Percentiles rank a stretch among this genome's conserved stretches.
Conservation (phyloP, 1,140 invertebrate species). For the Oedothorax gibbosus region DNA sequence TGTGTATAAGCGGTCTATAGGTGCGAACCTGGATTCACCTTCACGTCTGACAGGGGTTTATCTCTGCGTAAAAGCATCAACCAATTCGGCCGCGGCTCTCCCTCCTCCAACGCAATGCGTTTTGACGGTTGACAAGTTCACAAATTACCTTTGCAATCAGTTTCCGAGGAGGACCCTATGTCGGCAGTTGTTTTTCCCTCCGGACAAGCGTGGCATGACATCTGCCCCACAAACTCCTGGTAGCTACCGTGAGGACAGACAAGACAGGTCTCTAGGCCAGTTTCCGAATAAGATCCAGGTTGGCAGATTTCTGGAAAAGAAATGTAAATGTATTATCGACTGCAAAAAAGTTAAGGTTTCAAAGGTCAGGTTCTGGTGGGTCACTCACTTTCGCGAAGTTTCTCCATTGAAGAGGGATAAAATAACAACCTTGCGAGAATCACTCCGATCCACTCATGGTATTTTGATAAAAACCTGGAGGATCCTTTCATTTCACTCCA, state of each 20-base stretch:
- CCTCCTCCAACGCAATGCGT: too few species aligned
- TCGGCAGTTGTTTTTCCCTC: conserved; percentile 90
- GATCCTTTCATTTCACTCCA: too few species aligned
- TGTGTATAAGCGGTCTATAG: too few species aligned
- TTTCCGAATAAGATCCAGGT: conserved; percentile 84
- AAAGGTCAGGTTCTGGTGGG: too few species aligned
- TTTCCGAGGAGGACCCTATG: conserved; percentile 79
- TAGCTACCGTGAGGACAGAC: conserved; percentile 92
- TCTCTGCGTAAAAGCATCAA: too few species aligned
- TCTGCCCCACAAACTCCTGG: conserved; percentile 87
- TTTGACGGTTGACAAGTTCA: too few species aligned
- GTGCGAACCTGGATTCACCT: too few species aligned
- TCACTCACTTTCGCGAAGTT: too few species aligned
- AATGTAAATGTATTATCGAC: not conserved
- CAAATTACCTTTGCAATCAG: conserved; percentile 76
- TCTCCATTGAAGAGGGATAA: too few species aligned
- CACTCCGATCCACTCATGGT: not conserved
- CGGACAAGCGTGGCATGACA: conserved; percentile 86
- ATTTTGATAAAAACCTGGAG: not conserved
- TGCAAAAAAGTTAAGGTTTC: too few species aligned
- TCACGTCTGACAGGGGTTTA: too few species aligned
- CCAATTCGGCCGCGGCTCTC: too few species aligned
- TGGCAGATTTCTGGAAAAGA: conserved; percentile 66
- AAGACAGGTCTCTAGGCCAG: conserved; percentile 83
- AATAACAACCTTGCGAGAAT: not conserved